These are phyloP conservation scores for Menidia menidia DNA, from an alignment of 2,797 vertebrate genomes.

Conservation along the genomic window DNA sequence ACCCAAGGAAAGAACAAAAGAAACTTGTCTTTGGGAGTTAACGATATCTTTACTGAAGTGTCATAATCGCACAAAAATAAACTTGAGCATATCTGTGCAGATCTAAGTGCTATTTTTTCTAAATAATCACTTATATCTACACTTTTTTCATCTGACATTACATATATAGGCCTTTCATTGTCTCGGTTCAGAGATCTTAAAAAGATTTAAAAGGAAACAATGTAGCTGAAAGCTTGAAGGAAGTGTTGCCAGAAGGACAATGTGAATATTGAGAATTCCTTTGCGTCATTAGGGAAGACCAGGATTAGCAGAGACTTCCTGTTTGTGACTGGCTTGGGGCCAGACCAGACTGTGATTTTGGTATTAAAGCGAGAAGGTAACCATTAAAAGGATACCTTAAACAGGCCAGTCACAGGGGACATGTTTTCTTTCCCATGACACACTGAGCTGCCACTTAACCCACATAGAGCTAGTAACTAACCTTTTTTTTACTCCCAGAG, in stretches of 20 bases:
- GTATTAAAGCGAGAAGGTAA: slow-evolving; percentile 67
- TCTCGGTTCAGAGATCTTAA: slow-evolving; percentile 16
- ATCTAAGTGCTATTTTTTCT: too few species aligned
- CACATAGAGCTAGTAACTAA: slow-evolving; percentile 27
- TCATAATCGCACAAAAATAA: neutral
- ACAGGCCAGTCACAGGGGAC: slow-evolving; percentile 57
- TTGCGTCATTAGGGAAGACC: slow-evolving; percentile 68
- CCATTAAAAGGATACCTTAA: slow-evolving; percentile 68
- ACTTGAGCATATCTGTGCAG: too few species aligned
- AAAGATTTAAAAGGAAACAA: slow-evolving; percentile 26
- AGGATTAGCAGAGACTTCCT: slow-evolving; percentile 77
- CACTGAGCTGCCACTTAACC: slow-evolving; percentile 75
- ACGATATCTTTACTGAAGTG: too few species aligned
- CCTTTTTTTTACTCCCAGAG: slow-evolving; percentile 13
- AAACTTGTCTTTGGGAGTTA: too few species aligned
- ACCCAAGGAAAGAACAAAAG: neutral
- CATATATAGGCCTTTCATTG: neutral
- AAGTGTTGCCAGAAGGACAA: slow-evolving; percentile 65
- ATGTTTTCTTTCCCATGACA: slow-evolving; percentile 80
- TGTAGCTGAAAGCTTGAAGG: slow-evolving; percentile 28
- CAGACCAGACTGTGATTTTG: slow-evolving; percentile 67
- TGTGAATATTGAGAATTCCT: slow-evolving; percentile 68
- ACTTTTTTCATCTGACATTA: neutral
- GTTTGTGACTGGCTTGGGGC: slow-evolving; percentile 65
- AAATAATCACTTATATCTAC: too few species aligned